A percentile compares a stretch with the other conserved stretches of the same genome.
These are phyloP conservation scores for Acleris literana DNA, from an alignment of 2,888 invertebrate species.

Conservation along the genomic window DNA sequence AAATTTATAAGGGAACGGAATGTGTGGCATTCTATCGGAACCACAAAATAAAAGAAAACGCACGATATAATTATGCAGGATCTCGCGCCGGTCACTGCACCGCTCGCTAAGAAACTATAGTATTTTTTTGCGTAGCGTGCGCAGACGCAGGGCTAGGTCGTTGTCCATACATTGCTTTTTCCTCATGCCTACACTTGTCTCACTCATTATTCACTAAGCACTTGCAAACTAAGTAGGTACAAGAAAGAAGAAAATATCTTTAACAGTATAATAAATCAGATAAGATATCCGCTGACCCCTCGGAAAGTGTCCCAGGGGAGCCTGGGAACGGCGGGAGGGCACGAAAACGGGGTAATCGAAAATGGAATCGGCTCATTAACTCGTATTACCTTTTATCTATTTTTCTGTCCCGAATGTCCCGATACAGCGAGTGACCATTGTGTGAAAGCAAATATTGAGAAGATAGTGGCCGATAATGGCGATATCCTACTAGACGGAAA, in stretches of 20 bases:
- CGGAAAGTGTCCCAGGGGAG: conserved; percentile 11
- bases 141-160: conserved; percentile 13
- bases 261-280: conserved; percentile 2
- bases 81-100: conserved; percentile 7
- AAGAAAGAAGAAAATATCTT: not conserved
- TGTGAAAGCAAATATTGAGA: not conserved
- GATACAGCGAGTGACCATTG: not conserved
- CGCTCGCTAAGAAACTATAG: conserved; percentile 18
- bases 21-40: too few relatives aligned
- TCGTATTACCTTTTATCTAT: conserved; percentile 7
- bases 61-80: not conserved
- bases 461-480: not conserved
- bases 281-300: conserved; percentile 7
- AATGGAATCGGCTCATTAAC: conserved; percentile 9
- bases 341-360: conserved; percentile 28
- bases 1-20: too few relatives aligned
- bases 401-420: not conserved
- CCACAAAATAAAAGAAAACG: conserved; percentile 5
- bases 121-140: conserved; percentile 6
- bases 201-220: not conserved
- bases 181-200: conserved; percentile 8
- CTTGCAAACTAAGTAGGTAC: not conserved
- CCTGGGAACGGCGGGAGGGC: conserved; percentile 1
- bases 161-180: conserved; percentile 9
- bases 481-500: not conserved